Evolutionary conservation across 2,888 invertebrate genomes (phyloP), one percentile per base, ranked within the genome.

Genomic region (Ditula angustiorana): DNA sequence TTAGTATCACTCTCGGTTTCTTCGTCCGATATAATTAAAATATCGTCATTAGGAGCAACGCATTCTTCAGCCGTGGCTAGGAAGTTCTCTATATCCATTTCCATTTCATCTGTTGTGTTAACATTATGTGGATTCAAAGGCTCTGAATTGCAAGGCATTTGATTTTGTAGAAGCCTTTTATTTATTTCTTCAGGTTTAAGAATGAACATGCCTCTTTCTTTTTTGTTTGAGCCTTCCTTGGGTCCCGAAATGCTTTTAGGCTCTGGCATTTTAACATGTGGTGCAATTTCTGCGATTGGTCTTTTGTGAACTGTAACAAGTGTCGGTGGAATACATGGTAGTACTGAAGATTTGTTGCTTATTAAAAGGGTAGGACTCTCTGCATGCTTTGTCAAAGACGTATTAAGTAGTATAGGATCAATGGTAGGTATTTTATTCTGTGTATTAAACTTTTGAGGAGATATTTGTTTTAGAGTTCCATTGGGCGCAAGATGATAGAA

Each of bases 121-220:
- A 23, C 10, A 24, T 58, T 66, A 53, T 63, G 19, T 11, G 52
- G 21, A 56, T 26, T 26, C 24, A 61, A 28, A 66, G 19, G 5
- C n/a, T 63, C 33, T 35, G 66, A 53, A 63, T 71, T 46, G 68
- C 37, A 11, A 75, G 61, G 49, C 78, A 63, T 41, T 52, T 58
- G 65, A 33, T 67, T 69, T 62, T 72, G 66, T 56, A 72, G 56
- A 21, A 69, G 61, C 69, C 82, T 85, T 71, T 86, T 78, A 71
- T 92, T 92, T 28, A 92, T 92, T 82, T 92, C 88, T 75, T 91
- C 91, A 0, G 92, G 92, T 75, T 90, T 92, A 64, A 92, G 81
- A 68, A 92, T 74, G 66, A 85, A 81, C 89, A 91, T 89, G 1
- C 82, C 74, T 47, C 69, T 73, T 67, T 82, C 80, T 7, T 69